Evolutionary conservation across 2,113 vertebrate species (phyloP).

Genomic region (Ceyx melanurus): DNA sequence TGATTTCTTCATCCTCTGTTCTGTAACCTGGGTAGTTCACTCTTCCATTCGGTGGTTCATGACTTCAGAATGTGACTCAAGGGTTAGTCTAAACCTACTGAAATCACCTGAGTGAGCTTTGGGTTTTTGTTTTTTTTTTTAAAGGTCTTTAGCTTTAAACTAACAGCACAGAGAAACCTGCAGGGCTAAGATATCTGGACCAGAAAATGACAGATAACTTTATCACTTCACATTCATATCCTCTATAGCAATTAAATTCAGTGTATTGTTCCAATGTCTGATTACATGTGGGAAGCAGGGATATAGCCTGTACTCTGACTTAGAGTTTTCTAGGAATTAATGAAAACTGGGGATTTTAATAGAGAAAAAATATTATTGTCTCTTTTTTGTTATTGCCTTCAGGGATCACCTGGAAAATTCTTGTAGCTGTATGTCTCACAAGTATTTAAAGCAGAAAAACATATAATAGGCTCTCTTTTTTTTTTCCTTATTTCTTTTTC

Average conservation of each 20-base stretch:
- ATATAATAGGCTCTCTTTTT: background rate
- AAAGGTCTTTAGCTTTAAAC: background rate
- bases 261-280: background rate
- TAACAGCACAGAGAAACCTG: background rate
- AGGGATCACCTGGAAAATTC: background rate
- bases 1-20: background rate
- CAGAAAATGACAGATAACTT: background rate
- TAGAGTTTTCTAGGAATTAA: background rate
- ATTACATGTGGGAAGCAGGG: background rate
- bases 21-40: background rate
- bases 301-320: background rate
- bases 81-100: background rate
- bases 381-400: background rate
- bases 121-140: background rate
- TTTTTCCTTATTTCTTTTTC: background rate
- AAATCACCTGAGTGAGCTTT: background rate
- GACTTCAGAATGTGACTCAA: background rate
- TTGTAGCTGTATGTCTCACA: background rate
- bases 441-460: constrained; percentile 27
- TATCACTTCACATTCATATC: background rate
- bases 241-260: background rate
- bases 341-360: background rate
- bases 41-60: background rate
- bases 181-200: background rate
- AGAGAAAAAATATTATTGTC: background rate